Evolutionary conservation across 1,140 invertebrate genomes (phyloP).

Genomic region (Drosophila sp.): DNA sequence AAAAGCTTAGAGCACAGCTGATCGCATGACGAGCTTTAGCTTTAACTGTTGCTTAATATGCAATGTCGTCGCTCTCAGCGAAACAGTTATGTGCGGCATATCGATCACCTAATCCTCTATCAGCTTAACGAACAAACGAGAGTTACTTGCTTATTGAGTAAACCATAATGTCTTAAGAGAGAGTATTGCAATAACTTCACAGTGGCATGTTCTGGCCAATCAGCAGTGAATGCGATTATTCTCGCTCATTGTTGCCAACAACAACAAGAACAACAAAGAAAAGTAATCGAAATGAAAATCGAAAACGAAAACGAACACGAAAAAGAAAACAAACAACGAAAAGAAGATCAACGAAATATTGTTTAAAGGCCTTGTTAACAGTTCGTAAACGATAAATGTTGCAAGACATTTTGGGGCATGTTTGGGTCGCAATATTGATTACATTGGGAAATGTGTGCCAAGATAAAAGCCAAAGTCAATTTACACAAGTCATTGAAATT

Average conservation of each 20-base stretch:
- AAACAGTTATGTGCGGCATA: neutral
- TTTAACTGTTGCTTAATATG: conserved; percentile 39
- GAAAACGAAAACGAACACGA: conserved; percentile 7
- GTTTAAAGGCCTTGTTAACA: conserved; percentile 54
- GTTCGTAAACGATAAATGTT: conserved; percentile 33
- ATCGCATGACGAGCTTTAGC: conserved; percentile 45
- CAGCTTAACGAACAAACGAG: neutral
- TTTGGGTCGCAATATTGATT: conserved; percentile 34
- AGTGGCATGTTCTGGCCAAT: conserved; percentile 3
- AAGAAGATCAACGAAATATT: conserved; percentile 37
- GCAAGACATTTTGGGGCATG: conserved; percentile 17
- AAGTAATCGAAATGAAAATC: conserved; percentile 7
- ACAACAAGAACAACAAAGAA: neutral
- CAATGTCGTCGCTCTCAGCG: conserved; percentile 13
- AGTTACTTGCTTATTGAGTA: neutral
- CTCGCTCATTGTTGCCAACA: conserved; percentile 25
- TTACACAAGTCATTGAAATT: conserved; percentile 63
- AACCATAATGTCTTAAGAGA: neutral
- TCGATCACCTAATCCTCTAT: neutral
- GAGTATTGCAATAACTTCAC: neutral
- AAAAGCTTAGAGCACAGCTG: conserved; percentile 32
- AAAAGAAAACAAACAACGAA: conserved; percentile 3
- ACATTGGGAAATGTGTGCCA: conserved; percentile 48
- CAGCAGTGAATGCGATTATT: neutral
- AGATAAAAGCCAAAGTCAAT: conserved; percentile 59